Conservation (phyloP, 1,140 invertebrate species). For the Bemisia tabaci region DNA sequence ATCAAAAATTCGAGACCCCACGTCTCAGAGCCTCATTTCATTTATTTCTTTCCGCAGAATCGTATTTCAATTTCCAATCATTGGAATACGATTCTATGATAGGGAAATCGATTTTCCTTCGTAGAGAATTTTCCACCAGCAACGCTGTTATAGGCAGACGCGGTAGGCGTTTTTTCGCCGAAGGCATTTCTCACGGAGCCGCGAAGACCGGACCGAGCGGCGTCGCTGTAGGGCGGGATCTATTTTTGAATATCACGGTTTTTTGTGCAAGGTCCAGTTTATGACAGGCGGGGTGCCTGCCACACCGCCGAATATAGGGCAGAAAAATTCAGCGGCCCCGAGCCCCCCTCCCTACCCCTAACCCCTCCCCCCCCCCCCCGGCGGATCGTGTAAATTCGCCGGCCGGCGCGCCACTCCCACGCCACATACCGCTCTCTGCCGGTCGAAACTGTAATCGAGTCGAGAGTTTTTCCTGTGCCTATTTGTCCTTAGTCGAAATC, state of each 20-base stretch:
- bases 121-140: too few species aligned
- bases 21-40: too few species aligned
- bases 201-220: neutral
- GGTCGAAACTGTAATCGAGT: too few species aligned
- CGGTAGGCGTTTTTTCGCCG: neutral
- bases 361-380: neutral
- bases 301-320: neutral
- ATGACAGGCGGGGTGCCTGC: neutral
- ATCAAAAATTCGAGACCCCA: too few species aligned
- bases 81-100: too few species aligned
- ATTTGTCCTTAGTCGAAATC: too few species aligned
- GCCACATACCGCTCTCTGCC: neutral
- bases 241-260: neutral
- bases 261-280: neutral
- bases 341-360: neutral
- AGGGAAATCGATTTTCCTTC: too few species aligned
- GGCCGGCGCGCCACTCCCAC: neutral
- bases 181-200: neutral
- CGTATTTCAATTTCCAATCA: too few species aligned
- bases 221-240: neutral
- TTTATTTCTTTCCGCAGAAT: too few species aligned
- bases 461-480: too few species aligned
- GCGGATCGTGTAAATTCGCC: too few species aligned
- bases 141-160: neutral
- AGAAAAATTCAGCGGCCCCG: neutral